A percentile compares a stretch with the other conserved stretches of the same genome.
Conservation (phyloP, 2,797 vertebrate species). For the Acanthurus leucopareius region DNA sequence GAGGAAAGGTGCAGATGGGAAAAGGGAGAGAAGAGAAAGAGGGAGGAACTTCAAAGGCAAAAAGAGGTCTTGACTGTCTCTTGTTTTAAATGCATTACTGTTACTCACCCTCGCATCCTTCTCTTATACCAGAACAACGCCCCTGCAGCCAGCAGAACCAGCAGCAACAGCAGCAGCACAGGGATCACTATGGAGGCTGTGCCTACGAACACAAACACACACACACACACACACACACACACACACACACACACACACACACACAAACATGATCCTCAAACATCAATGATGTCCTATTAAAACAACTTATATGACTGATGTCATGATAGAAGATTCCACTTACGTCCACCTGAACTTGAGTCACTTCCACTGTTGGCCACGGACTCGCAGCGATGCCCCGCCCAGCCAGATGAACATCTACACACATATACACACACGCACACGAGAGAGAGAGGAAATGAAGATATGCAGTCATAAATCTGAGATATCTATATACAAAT, state of each 20-base stretch:
- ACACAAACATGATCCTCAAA: background rate
- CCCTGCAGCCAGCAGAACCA: constrained; percentile 88
- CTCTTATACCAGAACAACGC: constrained; percentile 92
- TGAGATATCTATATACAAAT: background rate
- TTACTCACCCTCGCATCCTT: constrained; percentile 93
- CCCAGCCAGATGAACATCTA: constrained; percentile 89
- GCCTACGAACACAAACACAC: constrained; percentile 78
- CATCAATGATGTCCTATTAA: background rate
- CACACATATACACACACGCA: constrained; percentile 16
- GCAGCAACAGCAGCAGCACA: constrained; percentile 88
- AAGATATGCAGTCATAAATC: background rate
- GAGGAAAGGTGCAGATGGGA: constrained; percentile 38
- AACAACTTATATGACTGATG: background rate
- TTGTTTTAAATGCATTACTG: background rate
- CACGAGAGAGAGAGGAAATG: background rate
- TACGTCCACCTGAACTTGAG: constrained; percentile 85
- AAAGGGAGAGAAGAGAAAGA: constrained; percentile 23
- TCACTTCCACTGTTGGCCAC: constrained; percentile 55
- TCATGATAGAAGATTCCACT: constrained; percentile 56
- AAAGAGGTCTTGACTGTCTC: constrained; percentile 11
- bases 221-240: constrained; percentile 22
- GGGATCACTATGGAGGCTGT: constrained; percentile 92
- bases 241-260: constrained; percentile 21
- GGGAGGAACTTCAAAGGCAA: background rate
- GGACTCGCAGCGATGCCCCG: constrained; percentile 88